Conservation (phyloP, 1,140 invertebrate species). For the Contarinia nasturtii region DNA sequence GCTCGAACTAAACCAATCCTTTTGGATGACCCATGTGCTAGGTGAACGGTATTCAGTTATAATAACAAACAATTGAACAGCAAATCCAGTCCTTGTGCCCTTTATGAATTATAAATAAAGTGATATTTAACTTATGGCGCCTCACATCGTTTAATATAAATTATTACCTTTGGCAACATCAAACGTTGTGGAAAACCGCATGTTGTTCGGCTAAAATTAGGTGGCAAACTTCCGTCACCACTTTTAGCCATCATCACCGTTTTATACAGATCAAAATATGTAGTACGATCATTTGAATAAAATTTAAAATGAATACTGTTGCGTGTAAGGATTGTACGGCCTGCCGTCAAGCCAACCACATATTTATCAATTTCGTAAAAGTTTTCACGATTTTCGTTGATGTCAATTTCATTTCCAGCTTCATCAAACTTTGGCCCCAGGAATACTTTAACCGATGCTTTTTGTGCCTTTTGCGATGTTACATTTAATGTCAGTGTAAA, state of each 20-base stretch:
- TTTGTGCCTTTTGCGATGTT: slow-evolving; percentile 31
- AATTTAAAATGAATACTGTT: slow-evolving; percentile 30
- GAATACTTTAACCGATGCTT: slow-evolving; percentile 34
- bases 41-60: slow-evolving; percentile 28
- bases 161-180: slow-evolving; percentile 37
- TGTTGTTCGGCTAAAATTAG: slow-evolving; percentile 19
- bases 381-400: slow-evolving; percentile 28
- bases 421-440: slow-evolving; percentile 34
- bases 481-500: slow-evolving; percentile 34
- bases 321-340: slow-evolving; percentile 34
- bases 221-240: slow-evolving; percentile 15
- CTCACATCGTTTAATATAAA: too few species aligned
- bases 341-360: slow-evolving; percentile 28
- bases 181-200: slow-evolving; percentile 39
- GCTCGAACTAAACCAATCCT: slow-evolving; percentile 18
- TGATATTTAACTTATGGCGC: too few species aligned
- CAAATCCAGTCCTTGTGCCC: slow-evolving; percentile 35
- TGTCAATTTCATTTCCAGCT: slow-evolving; percentile 23
- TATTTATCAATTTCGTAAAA: slow-evolving; percentile 35
- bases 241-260: slow-evolving; percentile 24
- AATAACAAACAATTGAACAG: slow-evolving; percentile 34
- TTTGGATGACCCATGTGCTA: slow-evolving; percentile 17
- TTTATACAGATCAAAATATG: slow-evolving; percentile 19
- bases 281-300: slow-evolving; percentile 23
- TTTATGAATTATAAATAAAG: too few species aligned